Evolutionary conservation across 2,797 vertebrate genomes (phyloP), one percentile per base, ranked within the genome.

Genomic region (Anableps anableps): DNA sequence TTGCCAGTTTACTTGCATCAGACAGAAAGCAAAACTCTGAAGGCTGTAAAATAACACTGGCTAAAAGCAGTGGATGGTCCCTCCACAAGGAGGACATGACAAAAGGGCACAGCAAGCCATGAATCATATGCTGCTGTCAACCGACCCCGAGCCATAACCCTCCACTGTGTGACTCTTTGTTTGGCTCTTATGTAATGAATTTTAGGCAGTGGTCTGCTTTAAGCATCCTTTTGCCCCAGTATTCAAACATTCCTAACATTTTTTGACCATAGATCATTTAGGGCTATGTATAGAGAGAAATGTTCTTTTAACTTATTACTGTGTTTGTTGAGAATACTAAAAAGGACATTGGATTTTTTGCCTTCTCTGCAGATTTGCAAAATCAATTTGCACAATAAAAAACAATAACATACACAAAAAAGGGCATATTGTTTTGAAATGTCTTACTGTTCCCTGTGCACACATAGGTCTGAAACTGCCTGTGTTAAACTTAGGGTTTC

Each of bases 41-140:
- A 89, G 90, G 90, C 87, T 92, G 89, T 53, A 77, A 81, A 93
- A 89, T 78, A 92, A 92, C 89, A 88, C 74, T 91, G 89, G 93
- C 92, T 92, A 75, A 90, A 90, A 92, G 92, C 92, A 89, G 88
- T 88, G 81, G 88, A 93, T 75, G 85, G 88, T 93, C 91, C 92
- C 85, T 90, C 87, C 91, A 90, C 91, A 81, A 93, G 91, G 89
- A 93, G 91, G 93, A 92, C 89, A 86, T 88, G 90, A 93, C 91
- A 90, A 93, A 94, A 94, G 93, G 93, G 92, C 93, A 94, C 87
- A 86, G 87, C 74, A 5, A 91, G 90, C 92, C 91, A 89, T 95
- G 94, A 95, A 94, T 95, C 94, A 95, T 94, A 94, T 93, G 94
- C 85, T 94, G 90, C 91, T 94, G 93, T 93, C 94, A 95, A 89